Base-by-base conservation (phyloP, 64 coral and sea anemone species). In the Catalaphyllia jardinei region DNA sequence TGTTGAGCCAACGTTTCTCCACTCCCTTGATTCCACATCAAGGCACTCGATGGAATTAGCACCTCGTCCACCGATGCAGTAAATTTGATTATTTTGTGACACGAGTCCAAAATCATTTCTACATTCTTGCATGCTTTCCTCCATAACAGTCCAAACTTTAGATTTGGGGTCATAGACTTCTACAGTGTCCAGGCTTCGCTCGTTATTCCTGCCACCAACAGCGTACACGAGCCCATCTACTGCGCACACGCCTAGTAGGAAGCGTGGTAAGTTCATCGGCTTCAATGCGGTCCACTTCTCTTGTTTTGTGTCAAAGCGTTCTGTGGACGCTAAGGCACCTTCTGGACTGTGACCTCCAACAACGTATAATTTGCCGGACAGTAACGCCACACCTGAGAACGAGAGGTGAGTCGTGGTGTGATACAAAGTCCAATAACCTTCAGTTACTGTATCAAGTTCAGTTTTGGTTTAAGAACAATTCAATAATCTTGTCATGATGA, bases 191-290 rank as follows among this genome's bases (percentile, higher is more conserved):
- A 96, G 63, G 74, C 81, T 93, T 17, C 84, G 87, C 33, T 93
- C 91, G 57, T 96, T 96, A 65, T 96, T 91, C 86, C 94, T 76
- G 0, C 94, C 94, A 13, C 94, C 94, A 19, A 96, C 52, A 0
- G 63, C 94, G 52, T 96, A 96, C 18, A 96, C 86, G 0, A 42
- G 86, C 5, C 86, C 87, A 11, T 84, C 79, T 50, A 74, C 29
- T 60, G 86, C 81, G 30, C 78, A 49, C 13, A 80, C 91, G 16
- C 90, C 91, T 12, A 96, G 71, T 17, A 89, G 67, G 46, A 96
- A 96, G 22, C 94, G 91, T 46, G 92, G 79, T 10, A 80, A 80
- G 67, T 67, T 89, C 74, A 96, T 87, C 1, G 90, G 76, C 39
- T 93, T 89, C 15, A 96, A 82, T 8, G 87, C 29, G 22, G 39